Base-by-base conservation (phyloP, 2,888 invertebrate species). In the Oligia strigilis region DNA sequence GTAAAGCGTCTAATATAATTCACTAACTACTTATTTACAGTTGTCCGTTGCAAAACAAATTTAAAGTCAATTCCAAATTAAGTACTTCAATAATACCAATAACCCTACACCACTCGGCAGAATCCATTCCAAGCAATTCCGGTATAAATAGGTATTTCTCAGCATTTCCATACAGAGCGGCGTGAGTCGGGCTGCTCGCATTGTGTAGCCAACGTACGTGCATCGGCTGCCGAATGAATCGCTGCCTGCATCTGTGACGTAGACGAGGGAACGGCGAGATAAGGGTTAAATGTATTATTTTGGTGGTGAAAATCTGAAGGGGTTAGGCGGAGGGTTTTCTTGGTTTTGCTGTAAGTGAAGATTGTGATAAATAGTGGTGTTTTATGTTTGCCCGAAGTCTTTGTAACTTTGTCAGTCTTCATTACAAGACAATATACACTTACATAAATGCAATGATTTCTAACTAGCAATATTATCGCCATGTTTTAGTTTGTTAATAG, bases 181-280 rank as follows among this genome's bases (percentile, higher is more conserved):
- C 73, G 78, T 29, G 71, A 72, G 78, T 62, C 78, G 83, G 80
- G 71, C 29, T 58, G 80, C 78, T 64, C 71, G 77, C 81, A 87
- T 84, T 81, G 76, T 88, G 80, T 81, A 82, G 82, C 78, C 72
- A 77, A 83, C 71, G 79, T 89, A 94, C 94, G 95, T 95, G 95
- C 93, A 90, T 88, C 85, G 95, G 90, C 92, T 94, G 91, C 90
- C 91, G 93, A 94, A 94, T 95, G 94, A 95, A 93, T 93, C 93
- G 90, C 90, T 91, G 92, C 91, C 91, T 91, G 92, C 92, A 80
- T 90, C 81, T 85, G 67, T 77, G 77, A 77, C 83, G 82, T 84
- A 94, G 93, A 91, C 78, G 11, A 29, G 67, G 60, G 73, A 86
- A 83, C 36, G 23, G 9, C 49, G 46, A 87, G 86, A 88, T 65